phyloP scores from a whole-genome alignment of 92 coral and sea anemone species.

The Siderastrea siderea region DNA sequence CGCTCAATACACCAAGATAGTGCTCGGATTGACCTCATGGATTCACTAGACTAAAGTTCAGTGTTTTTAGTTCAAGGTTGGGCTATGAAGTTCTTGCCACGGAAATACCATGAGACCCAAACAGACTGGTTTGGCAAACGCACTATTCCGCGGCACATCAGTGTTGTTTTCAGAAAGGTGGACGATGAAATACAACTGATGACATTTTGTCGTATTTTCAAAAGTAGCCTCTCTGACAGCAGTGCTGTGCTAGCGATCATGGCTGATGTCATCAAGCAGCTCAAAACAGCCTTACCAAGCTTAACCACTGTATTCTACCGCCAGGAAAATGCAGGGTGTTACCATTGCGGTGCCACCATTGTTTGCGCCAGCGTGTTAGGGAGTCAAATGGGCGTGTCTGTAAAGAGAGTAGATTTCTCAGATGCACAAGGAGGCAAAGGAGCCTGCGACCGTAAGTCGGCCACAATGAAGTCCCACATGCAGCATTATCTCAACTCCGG shows the following conservation, averaged over 20 bases:
- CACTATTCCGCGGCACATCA: conserved; percentile 53
- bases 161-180: conserved; percentile 40
- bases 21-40: conserved; percentile 18
- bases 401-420: conserved; percentile 56
- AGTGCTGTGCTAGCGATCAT: conserved; percentile 43
- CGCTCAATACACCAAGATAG: conserved; percentile 27
- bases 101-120: conserved; percentile 45
- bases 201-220: conserved; percentile 38
- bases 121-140: conserved; percentile 48
- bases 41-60: conserved; percentile 23
- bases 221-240: conserved; percentile 40
- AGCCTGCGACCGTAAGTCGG: conserved; percentile 60
- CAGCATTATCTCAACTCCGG: conserved; percentile 54
- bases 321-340: conserved; percentile 42
- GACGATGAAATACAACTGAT: conserved; percentile 7
- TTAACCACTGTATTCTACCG: conserved; percentile 17
- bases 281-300: conserved; percentile 15
- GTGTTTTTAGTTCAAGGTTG: conserved; percentile 46
- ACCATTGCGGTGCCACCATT: conserved; percentile 28
- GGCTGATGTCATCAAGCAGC: conserved; percentile 42
- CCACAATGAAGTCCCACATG: conserved; percentile 68
- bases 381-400: conserved; percentile 18
- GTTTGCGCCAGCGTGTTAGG: conserved; percentile 28
- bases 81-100: conserved; percentile 59
- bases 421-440: conserved; percentile 64